Conservation (phyloP, 2,888 invertebrate genomes). For the Nephrotoma guestfalica region DNA sequence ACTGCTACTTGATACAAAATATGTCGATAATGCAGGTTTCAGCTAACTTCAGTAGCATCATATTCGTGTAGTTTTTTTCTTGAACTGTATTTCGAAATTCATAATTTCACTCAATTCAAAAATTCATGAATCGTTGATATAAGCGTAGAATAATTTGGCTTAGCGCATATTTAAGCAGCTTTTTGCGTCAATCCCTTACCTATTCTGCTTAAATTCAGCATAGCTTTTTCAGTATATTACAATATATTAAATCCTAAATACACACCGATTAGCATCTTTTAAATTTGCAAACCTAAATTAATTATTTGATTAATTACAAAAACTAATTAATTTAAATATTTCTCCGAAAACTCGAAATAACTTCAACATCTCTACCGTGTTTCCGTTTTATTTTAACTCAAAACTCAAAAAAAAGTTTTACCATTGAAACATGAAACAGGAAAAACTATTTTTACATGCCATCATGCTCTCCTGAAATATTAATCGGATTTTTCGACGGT, state of each 20-base stretch:
- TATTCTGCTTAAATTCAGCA: background rate
- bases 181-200: too few relatives aligned
- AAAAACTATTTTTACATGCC: background rate
- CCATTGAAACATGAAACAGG: background rate
- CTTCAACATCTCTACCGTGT: background rate
- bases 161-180: too few relatives aligned
- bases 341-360: background rate
- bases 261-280: background rate
- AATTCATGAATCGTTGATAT: too few relatives aligned
- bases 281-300: background rate
- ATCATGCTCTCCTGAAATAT: background rate
- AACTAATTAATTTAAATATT: background rate
- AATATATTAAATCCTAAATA: background rate
- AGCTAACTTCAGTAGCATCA: too few relatives aligned
- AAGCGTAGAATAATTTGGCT: too few relatives aligned
- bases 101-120: too few relatives aligned
- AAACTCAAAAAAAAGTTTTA: background rate
- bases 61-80: too few relatives aligned
- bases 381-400: background rate
- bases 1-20: too few relatives aligned
- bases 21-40: too few relatives aligned
- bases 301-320: background rate
- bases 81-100: too few relatives aligned
- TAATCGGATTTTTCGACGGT: background rate
- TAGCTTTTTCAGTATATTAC: background rate